These are phyloP conservation scores for Eretmochelys imbricata DNA, from an alignment of 2,113 vertebrate species.

Conservation along the genomic window DNA sequence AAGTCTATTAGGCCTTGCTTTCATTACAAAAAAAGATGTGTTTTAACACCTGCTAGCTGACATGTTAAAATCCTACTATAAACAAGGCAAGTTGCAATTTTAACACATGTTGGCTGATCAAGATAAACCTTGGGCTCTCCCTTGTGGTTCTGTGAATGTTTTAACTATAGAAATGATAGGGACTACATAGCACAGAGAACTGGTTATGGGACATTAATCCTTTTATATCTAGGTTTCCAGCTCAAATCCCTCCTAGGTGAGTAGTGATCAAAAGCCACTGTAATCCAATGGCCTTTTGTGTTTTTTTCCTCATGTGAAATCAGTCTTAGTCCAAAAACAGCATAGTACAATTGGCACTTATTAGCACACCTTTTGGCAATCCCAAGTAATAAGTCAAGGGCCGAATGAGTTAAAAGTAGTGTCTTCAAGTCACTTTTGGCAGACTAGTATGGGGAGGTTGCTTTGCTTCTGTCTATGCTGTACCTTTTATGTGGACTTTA, in stretches of 20 bases:
- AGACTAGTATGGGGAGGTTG: neutral
- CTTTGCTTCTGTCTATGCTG: neutral
- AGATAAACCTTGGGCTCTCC: neutral
- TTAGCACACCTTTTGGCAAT: neutral
- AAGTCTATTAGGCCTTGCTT: neutral
- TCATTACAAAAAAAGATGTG: neutral
- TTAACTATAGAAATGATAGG: neutral
- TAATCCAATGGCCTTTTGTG: neutral
- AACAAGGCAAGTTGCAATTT: neutral
- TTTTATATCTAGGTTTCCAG: neutral
- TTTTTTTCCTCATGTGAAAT: neutral
- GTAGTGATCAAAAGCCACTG: neutral
- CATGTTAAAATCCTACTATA: neutral
- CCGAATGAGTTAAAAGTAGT: neutral
- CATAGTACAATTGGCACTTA: neutral
- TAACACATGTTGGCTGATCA: neutral
- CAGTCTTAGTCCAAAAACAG: neutral
- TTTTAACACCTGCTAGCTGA: neutral
- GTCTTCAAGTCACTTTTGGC: neutral
- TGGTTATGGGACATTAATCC: neutral
- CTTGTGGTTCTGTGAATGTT: neutral
- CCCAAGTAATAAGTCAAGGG: neutral
- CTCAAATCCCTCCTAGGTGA: neutral
- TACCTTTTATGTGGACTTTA: neutral
- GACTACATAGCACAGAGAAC: rapidly evolving